A percentile compares a stretch with the other conserved stretches of the same genome.
phyloP scores from a whole-genome alignment of 2,888 invertebrate species.

The Ecliptopera silaceata region DNA sequence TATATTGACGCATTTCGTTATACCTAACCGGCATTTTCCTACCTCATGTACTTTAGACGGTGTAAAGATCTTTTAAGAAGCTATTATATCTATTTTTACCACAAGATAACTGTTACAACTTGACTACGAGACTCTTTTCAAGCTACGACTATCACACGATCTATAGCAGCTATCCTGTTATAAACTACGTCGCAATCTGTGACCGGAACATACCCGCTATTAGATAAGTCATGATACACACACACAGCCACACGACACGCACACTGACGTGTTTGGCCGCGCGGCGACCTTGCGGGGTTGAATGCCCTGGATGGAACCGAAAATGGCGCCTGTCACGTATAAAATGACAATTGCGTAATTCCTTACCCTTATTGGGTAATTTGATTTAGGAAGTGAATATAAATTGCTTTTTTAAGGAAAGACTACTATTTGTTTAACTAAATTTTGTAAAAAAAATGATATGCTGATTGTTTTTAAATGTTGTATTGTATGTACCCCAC shows the following conservation, averaged over 20 bases:
- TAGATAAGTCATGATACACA: constrained; percentile 3
- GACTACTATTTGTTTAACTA: not conserved
- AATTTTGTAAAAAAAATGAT: too few species aligned
- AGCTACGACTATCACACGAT: not conserved
- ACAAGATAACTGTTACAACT: not conserved
- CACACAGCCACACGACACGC: not conserved
- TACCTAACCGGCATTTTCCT: too few species aligned
- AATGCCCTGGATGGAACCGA: constrained; percentile 19
- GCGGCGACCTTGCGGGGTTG: constrained; percentile 30
- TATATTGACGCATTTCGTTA: not conserved
- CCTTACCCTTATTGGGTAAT: not conserved
- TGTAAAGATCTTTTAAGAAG: too few species aligned
- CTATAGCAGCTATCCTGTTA: not conserved
- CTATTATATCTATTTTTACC: not conserved
- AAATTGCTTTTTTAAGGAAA: not conserved
- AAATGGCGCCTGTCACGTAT: constrained; percentile 23
- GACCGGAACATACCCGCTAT: not conserved
- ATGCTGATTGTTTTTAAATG: too few species aligned
- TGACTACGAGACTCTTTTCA: not conserved
- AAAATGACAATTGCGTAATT: constrained; percentile 26
- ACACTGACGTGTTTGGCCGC: constrained; percentile 15
- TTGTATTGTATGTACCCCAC: too few species aligned
- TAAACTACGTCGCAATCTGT: not conserved
- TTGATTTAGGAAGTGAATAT: not conserved
- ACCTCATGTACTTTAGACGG: too few species aligned